Evolutionary conservation across 2,113 vertebrate genomes (phyloP), one percentile per base, ranked within the genome.

Genomic region (Urocolius indicus): DNA sequence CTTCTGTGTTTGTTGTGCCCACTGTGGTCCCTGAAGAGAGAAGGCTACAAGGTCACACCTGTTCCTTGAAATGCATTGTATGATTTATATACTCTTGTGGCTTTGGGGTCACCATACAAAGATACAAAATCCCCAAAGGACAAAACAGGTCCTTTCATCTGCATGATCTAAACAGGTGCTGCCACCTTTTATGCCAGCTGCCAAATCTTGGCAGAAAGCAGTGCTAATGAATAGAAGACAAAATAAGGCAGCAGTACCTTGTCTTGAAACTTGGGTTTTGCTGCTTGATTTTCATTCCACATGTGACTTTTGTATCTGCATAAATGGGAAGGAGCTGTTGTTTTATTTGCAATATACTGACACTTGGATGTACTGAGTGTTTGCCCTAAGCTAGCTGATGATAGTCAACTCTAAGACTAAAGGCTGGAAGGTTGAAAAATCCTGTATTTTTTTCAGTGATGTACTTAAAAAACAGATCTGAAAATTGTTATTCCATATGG

Each of bases 21-120:
- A 71, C 14, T 87, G 54, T 30, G n/a, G 75, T 93, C 84, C 57
- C 95, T 77, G 54, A 85, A 61, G 76, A 58, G 67, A 32, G 23
- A 36, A 93, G 86, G 83, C 65, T 86, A 41, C 41, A 36, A 66
- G 94, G 96, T 97, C 96, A 95, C 98, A 98, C 96, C 97, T 98
- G 98, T 94, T 97, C 54, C 71, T 87, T 75, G 78, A 65, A 87
- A 66, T n/a, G 63, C 88, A 38, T 51, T 4, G 0, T 57, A 20
- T 90, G 92, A 97, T 96, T 97, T 95, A 96, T 95, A 96, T 96
- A 85, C 66, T 74, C 9, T 2, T 83, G 74, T 94, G 87, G 73
- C 95, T 94, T 84, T 72, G 45, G 38, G 91, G 94, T 90, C 93
- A 94, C 17, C 59, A 74, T 73, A n/a, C 30, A 68, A 79, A 96